A percentile compares a stretch with the other conserved stretches of the same genome.
phyloP scores from a whole-genome alignment of 2,113 vertebrate species.

The Promerops cafer region DNA sequence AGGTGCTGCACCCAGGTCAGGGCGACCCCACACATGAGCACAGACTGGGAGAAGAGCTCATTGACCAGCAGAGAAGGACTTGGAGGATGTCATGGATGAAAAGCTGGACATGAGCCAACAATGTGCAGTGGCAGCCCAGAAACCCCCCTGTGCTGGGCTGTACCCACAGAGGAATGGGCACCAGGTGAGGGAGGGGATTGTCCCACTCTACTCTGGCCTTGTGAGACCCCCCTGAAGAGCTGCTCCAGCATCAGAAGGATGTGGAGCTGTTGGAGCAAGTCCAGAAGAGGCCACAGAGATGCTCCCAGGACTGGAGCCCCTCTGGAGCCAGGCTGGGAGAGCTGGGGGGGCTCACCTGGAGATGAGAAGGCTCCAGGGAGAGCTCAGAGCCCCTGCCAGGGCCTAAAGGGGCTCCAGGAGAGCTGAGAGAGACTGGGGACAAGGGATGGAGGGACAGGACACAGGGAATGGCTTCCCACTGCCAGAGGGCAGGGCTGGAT shows the following conservation, averaged over 20 bases:
- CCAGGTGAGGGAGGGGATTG: not conserved
- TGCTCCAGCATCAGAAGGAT: not conserved
- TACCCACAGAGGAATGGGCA: not conserved
- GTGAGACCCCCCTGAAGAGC: not conserved
- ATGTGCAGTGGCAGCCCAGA: not conserved
- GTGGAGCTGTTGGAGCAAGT: fast-evolving
- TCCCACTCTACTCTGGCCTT: not conserved
- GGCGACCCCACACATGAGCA: not conserved
- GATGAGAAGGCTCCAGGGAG: not conserved
- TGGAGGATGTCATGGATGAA: not conserved
- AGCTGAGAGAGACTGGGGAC: not conserved
- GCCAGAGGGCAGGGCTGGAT: fast-evolving
- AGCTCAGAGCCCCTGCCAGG: not conserved
- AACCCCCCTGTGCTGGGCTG: not conserved
- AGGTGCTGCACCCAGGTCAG: not conserved
- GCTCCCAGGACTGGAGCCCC: not conserved
- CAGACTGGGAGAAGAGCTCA: not conserved
- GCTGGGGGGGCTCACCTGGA: not conserved
- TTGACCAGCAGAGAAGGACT: not conserved
- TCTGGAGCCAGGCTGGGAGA: not conserved
- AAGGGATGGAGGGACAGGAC: not conserved
- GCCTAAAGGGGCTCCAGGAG: not conserved
- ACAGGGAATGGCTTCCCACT: not conserved
- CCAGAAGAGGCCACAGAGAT: not conserved
- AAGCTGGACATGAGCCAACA: not conserved